These are phyloP conservation scores for Cnemophilus loriae DNA, from an alignment of 2,113 vertebrate genomes.

Conservation along the genomic window DNA sequence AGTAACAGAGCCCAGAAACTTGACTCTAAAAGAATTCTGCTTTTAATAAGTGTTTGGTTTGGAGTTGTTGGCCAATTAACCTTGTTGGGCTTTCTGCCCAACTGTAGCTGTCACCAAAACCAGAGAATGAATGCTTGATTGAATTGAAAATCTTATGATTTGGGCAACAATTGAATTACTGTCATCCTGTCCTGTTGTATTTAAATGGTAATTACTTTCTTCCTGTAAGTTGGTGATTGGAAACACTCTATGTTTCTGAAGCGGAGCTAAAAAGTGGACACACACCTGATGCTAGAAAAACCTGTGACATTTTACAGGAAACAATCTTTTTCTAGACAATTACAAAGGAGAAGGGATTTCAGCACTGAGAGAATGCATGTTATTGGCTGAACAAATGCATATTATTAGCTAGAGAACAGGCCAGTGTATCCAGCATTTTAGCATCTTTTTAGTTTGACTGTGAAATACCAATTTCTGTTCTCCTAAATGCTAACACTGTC, in stretches of 20 bases:
- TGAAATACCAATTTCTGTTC: neutral
- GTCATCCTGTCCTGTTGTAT: neutral
- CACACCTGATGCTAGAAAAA: neutral
- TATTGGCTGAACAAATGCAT: neutral
- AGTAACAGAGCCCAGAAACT: neutral
- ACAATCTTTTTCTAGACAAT: neutral
- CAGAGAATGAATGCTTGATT: neutral
- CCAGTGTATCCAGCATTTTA: neutral
- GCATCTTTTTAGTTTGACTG: neutral
- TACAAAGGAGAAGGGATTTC: neutral
- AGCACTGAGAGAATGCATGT: neutral
- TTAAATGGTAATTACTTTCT: neutral
- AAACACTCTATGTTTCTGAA: neutral
- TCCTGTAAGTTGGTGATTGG: neutral
- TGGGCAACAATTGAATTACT: neutral
- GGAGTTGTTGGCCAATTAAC: neutral
- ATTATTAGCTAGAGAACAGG: neutral
- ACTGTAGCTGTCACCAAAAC: neutral
- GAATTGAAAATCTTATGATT: neutral
- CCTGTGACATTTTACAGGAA: neutral
- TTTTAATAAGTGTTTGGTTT: neutral
- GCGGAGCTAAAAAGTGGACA: neutral
- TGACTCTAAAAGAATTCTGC: neutral
- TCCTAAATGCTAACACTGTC: neutral
- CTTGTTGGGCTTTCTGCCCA: neutral